Evolutionary conservation across 37 sponge, comb jelly and placozoan species (phyloP).

Genomic region (Corticium candelabrum): DNA sequence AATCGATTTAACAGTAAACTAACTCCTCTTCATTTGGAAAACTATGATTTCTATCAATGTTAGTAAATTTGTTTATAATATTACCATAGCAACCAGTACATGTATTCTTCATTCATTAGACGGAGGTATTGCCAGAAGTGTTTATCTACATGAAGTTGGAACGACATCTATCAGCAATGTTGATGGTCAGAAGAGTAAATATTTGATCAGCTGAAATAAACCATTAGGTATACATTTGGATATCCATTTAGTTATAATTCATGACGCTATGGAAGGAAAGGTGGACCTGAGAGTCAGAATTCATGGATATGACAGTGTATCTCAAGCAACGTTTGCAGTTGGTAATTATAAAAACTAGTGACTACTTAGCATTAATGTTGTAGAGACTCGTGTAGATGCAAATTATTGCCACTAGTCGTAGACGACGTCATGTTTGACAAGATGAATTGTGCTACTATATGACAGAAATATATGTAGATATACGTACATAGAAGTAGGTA

Average conservation of each 20-base stretch:
- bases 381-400: no score
- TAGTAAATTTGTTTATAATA: not conserved
- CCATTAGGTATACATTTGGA: not conserved
- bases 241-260: not conserved
- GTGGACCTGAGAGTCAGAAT: not conserved
- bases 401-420: no score
- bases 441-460: no score
- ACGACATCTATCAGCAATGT: not conserved
- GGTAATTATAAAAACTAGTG: no score
- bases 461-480: no score
- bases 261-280: not conserved
- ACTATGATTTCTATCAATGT: constrained; percentile 10
- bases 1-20: not conserved
- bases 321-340: no score
- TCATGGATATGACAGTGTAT: no score
- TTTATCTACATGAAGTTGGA: not conserved
- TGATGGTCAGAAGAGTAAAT: not conserved
- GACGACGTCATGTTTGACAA: no score
- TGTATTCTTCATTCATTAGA: not conserved
- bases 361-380: no score
- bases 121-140: not conserved
- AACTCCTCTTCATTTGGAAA: not conserved
- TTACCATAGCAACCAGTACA: not conserved
- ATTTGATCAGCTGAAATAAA: not conserved
- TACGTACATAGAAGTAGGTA: no score